Conservation (phyloP, 1,140 invertebrate species). For the Amyelois transitella region DNA sequence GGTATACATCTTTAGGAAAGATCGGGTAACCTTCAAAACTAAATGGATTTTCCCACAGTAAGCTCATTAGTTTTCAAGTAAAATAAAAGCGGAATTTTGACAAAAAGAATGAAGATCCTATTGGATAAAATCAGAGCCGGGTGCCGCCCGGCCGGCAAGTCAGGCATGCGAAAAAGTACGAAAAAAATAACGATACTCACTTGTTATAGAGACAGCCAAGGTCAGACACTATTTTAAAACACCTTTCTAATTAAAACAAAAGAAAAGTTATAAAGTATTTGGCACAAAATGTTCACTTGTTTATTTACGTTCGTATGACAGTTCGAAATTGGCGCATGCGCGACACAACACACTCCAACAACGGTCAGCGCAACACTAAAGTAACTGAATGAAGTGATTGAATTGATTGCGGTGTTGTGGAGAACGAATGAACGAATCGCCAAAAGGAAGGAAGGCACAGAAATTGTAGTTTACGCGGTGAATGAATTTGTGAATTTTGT, state of each 20-base stretch:
- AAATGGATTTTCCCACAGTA: too few species aligned
- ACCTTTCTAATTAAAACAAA: conserved; percentile 16
- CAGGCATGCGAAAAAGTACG: conserved; percentile 37
- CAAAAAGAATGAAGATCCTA: conserved; percentile 14
- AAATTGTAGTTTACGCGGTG: background rate
- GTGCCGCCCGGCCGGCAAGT: conserved; percentile 19
- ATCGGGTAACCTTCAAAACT: too few species aligned
- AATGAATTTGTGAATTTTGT: too few species aligned
- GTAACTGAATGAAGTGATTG: conserved; percentile 25
- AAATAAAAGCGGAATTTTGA: background rate
- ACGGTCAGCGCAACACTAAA: conserved; percentile 45
- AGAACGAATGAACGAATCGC: conserved; percentile 2
- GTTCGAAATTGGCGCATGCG: conserved; percentile 49
- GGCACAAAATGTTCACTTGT: conserved; percentile 57
- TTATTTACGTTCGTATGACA: conserved; percentile 66
- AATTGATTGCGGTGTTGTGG: conserved; percentile 6
- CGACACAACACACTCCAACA: conserved; percentile 21
- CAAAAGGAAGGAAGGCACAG: background rate
- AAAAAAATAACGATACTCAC: conserved; percentile 53
- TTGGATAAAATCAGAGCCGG: conserved; percentile 37
- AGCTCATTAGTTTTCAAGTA: background rate
- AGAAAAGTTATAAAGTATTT: conserved; percentile 19
- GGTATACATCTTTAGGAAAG: too few species aligned
- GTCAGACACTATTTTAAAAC: background rate
- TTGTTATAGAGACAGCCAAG: background rate